These are phyloP conservation scores for Cyclopterus lumpus DNA, from an alignment of 2,797 vertebrate species.

Conservation along the genomic window DNA sequence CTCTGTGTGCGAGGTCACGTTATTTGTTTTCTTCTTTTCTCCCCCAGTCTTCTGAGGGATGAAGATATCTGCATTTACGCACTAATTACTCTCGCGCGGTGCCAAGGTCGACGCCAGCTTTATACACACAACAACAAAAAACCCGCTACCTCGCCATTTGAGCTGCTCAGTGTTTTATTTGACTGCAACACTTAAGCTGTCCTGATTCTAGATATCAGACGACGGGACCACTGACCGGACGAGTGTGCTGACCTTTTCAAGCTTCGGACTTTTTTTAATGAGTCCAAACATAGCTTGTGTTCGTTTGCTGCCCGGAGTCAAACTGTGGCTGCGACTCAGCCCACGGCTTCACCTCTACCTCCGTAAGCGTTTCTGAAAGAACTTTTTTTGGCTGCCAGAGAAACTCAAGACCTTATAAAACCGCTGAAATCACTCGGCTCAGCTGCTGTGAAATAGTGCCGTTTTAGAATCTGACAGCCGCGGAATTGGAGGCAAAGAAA, in stretches of 20 bases:
- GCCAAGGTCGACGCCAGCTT: neutral
- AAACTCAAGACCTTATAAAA: neutral
- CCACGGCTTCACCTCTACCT: neutral
- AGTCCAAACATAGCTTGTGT: neutral
- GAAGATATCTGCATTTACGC: neutral
- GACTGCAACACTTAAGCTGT: conserved; percentile 8
- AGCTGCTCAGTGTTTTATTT: neutral
- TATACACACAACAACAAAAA: neutral
- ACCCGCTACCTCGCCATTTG: fast-evolving
- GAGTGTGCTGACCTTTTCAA: conserved; percentile 42
- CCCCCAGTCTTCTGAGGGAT: neutral
- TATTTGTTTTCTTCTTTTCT: neutral
- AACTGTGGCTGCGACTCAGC: neutral
- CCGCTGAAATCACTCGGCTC: conserved; percentile 2
- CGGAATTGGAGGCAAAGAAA: neutral
- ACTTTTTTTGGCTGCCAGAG: neutral
- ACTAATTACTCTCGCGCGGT: neutral
- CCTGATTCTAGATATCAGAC: neutral
- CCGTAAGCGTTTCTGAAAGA: neutral
- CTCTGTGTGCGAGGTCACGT: neutral
- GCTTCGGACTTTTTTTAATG: neutral
- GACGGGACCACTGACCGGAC: conserved; percentile 15
- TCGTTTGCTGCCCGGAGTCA: neutral
- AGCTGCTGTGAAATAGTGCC: conserved; percentile 24
- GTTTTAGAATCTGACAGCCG: conserved; percentile 10